phyloP scores from a whole-genome alignment of 2,113 vertebrate genomes.

The Osmerus eperlanus region DNA sequence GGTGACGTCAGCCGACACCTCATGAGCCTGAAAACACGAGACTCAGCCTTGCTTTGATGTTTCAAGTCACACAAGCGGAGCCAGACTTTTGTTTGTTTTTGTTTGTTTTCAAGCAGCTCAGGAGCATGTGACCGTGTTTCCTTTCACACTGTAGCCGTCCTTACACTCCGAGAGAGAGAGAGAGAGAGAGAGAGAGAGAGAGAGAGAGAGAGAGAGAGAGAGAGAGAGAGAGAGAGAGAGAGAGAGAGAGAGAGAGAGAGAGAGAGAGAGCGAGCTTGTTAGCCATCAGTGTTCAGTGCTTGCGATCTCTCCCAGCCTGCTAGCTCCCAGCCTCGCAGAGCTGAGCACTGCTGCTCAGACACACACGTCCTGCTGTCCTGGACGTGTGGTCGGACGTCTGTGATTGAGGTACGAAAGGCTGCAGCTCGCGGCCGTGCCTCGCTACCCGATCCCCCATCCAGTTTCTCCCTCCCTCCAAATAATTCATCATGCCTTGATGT shows the following conservation, averaged over 20 bases:
- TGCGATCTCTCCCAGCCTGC: background rate
- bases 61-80: no score
- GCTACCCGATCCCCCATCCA: background rate
- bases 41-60: no score
- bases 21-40: no score
- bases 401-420: background rate
- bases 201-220: background rate
- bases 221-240: background rate
- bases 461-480: constrained; percentile 30
- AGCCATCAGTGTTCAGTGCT: background rate
- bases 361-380: background rate
- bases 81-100: no score
- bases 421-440: background rate
- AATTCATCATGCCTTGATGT: constrained; percentile 24
- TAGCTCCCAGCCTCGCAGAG: no score
- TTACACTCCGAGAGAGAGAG: background rate
- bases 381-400: no score
- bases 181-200: background rate
- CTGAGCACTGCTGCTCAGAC: background rate
- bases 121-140: background rate
- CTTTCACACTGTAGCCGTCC: no score
- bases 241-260: background rate
- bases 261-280: background rate
- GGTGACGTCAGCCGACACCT: no score
- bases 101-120: background rate